Base-by-base conservation (phyloP, 2,113 vertebrate species). In the Hyperoodon ampullatus region DNA sequence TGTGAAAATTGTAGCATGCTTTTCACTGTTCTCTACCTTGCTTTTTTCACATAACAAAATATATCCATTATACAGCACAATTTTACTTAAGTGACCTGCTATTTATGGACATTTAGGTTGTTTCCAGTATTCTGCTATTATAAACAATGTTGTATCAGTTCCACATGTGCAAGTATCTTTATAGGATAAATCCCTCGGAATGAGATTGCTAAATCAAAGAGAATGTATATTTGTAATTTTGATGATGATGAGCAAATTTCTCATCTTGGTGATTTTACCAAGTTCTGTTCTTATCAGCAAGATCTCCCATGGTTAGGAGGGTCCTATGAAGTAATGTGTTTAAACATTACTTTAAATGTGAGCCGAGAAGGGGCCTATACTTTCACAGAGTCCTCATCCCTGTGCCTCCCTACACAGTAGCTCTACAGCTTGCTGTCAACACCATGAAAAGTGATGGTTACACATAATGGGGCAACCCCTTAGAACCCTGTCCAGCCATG, bases 381-480 rank as follows among this genome's bases (percentile, higher is more conserved):
- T 19, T n/a, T n/a, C 16, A 78, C 50, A 50, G 61, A 5, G 21
- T 44, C 42, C 39, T 63, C 60, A 19, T 55, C 23, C 21, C 39
- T 50, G n/a, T 70, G 24, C 2, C 6, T 61, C 1, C 44, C 30
- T 58, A 55, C 14, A 42, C 6, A 60, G 14, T 33, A 44, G 63
- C 9, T 58, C 80, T 66, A 86, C 33, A 21, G 35, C 53, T 33
- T 81, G 14, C 44, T 63, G 6, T 33, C 33, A 13, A 50, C 24
- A 55, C 3, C 10, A 5, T 53, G 53, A 77, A 33, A 86, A 92
- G 47, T 53, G 81, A 75, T 39, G 42, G 33, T 66, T 65, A 24
- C 4, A 1, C 1, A 0, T 28, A 33, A 50, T 6, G 71, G n/a
- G 55, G 28, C 26, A 23, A 16, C 2, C 12, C 21, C 55, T 47